Conservation (phyloP, 2,888 invertebrate species). For the Xestoiulus laeticollis region DNA sequence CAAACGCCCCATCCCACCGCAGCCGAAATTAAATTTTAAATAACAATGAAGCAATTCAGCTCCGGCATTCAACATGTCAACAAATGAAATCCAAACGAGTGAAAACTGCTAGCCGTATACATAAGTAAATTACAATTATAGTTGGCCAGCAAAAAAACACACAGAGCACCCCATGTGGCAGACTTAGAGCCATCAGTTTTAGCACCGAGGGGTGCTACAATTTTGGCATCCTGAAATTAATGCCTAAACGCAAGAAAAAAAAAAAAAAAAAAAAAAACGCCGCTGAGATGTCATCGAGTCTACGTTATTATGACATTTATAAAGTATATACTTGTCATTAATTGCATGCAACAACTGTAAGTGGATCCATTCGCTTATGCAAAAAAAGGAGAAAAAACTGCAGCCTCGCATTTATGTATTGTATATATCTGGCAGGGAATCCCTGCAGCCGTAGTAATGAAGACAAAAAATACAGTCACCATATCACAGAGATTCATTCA, state of each 20-base stretch:
- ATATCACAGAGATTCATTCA: not conserved
- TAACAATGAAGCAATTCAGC: not conserved
- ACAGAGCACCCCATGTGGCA: conserved; percentile 25
- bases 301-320: conserved; percentile 34
- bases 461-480: conserved; percentile 17
- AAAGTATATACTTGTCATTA: conserved; percentile 40
- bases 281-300: conserved; percentile 9
- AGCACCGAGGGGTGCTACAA: conserved; percentile 36
- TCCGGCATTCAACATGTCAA: conserved; percentile 2
- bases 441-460: not conserved
- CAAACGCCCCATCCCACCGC: not conserved
- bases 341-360: conserved; percentile 40
- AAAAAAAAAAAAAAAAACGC: not conserved
- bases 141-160: not conserved
- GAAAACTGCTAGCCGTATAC: not conserved
- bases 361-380: conserved; percentile 1
- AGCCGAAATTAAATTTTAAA: not conserved
- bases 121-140: conserved; percentile 20
- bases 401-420: not conserved
- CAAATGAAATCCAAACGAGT: conserved; percentile 24
- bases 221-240: conserved; percentile 40
- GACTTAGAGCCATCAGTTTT: conserved; percentile 27
- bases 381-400: conserved; percentile 1
- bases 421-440: not conserved
- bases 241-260: not conserved